Evolutionary conservation across 1,140 invertebrate genomes (phyloP), one percentile per base, ranked within the genome.

Genomic region (Bradynema listronoti): DNA sequence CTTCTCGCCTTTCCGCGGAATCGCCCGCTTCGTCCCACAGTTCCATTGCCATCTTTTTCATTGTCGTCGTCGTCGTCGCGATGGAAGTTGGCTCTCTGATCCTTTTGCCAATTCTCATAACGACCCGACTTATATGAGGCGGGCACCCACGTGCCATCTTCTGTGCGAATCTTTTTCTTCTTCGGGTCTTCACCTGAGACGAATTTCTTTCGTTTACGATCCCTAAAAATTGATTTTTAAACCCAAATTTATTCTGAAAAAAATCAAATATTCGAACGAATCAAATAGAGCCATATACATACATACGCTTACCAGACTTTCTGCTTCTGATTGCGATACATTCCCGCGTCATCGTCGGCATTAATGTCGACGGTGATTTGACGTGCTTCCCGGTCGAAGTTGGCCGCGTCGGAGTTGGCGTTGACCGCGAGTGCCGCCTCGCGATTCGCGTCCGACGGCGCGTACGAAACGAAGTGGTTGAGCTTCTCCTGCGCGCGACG

Each of bases 171-270:
- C 80, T 89, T 91, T 46, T 85, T 86, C 61, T 57, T 22, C 22
- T 45, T 29, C 11, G 30, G 42, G 9, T 61, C 61, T 81, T 60
- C 85, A 84, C 6, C 84, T 80, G 14, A 83, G 82, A 93, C 84
- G 85, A 90, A 91, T 79, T 89, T 91, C 83, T 92, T 93, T 78
- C 87, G 86, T 78, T 91, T 91, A 11, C 87, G 84, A 82, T 93
- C 90, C 90, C 83, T 83, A 68, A 46, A 68, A 70, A 50, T n/a
- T n/a, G n/a, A n/a, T n/a, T n/a, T n/a, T n/a, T n/a, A n/a, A n/a
- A n/a, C n/a, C n/a, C n/a, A n/a, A n/a, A n/a, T n/a, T n/a, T n/a
- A n/a, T n/a, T n/a, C n/a, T n/a, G n/a, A n/a, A n/a, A n/a, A n/a
- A n/a, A n/a, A n/a, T n/a, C n/a, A n/a, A n/a, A n/a, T n/a, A n/a